These are phyloP conservation scores for Samia ricini DNA, from an alignment of 1,140 invertebrate species.

Conservation along the genomic window DNA sequence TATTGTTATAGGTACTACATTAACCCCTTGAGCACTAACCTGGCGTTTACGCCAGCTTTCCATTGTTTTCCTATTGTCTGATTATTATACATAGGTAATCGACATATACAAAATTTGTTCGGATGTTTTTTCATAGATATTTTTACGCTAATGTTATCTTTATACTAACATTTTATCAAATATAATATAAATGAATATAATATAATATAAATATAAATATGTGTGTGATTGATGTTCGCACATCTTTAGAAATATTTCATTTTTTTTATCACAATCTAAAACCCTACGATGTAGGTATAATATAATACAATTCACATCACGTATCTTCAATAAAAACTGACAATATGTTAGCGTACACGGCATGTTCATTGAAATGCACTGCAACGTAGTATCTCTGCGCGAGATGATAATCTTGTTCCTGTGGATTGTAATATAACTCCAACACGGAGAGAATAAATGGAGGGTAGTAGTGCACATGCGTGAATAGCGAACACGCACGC, in stretches of 20 bases:
- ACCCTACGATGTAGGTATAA: slow-evolving; percentile 21
- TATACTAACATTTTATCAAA: too few species aligned
- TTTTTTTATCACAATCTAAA: slow-evolving; percentile 13
- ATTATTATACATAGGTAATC: too few species aligned
- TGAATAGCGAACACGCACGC: slow-evolving; percentile 50
- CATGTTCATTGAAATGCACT: slow-evolving; percentile 56
- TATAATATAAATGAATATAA: too few species aligned
- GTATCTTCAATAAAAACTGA: slow-evolving; percentile 42
- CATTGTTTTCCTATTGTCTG: too few species aligned
- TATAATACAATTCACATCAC: slow-evolving; percentile 35
- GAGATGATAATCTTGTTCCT: slow-evolving; percentile 58
- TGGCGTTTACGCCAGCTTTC: too few species aligned
- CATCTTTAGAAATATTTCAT: background rate
- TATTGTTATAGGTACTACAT: too few species aligned
- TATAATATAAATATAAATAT: background rate
- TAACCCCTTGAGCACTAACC: too few species aligned
- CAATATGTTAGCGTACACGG: slow-evolving; percentile 36
- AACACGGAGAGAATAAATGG: slow-evolving; percentile 65
- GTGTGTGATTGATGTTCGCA: background rate
- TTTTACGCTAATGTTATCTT: too few species aligned
- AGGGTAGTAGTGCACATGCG: slow-evolving; percentile 51
- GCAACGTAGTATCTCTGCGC: slow-evolving; percentile 53
- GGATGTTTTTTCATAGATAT: too few species aligned
- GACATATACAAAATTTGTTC: too few species aligned
- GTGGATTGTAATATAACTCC: slow-evolving; percentile 40